phyloP scores from a whole-genome alignment of 2,797 vertebrate species.

The Iguana delicatissima region DNA sequence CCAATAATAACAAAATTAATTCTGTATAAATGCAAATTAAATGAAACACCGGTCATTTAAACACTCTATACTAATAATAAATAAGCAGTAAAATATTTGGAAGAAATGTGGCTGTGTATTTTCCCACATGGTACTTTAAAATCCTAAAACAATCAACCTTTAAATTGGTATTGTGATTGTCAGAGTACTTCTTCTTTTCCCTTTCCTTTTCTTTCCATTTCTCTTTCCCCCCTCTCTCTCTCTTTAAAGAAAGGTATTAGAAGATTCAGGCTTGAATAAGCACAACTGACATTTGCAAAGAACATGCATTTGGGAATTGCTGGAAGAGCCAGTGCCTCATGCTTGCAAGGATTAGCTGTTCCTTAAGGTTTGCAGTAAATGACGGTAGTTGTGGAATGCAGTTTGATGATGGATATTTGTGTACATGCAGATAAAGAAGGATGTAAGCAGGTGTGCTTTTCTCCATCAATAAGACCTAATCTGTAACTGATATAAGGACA shows the following conservation, averaged over 20 bases:
- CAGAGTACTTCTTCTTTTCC: neutral
- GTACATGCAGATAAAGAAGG: rapidly evolving
- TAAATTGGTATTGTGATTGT: neutral
- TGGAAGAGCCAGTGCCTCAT: neutral
- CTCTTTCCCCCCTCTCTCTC: no score
- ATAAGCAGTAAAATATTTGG: no score
- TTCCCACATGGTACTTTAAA: neutral
- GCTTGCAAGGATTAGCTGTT: slow-evolving; percentile 46
- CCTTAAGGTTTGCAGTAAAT: slow-evolving; percentile 46
- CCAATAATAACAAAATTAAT: no score
- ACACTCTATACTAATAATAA: no score
- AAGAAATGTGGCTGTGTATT: neutral
- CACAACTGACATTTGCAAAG: slow-evolving; percentile 35
- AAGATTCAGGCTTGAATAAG: slow-evolving; percentile 28
- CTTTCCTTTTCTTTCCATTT: no score
- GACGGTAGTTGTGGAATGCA: neutral
- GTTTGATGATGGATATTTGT: slow-evolving; percentile 25
- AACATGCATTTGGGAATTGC: neutral
- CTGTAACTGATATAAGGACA: neutral
- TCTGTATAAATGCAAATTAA: no score
- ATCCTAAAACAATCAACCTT: neutral
- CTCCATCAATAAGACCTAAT: neutral
- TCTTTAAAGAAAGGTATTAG: slow-evolving; percentile 34
- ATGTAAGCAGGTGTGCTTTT: slow-evolving; percentile 13
- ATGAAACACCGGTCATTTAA: no score